Conservation (phyloP, 2,888 invertebrate species). For the Nymphalis c-album region DNA sequence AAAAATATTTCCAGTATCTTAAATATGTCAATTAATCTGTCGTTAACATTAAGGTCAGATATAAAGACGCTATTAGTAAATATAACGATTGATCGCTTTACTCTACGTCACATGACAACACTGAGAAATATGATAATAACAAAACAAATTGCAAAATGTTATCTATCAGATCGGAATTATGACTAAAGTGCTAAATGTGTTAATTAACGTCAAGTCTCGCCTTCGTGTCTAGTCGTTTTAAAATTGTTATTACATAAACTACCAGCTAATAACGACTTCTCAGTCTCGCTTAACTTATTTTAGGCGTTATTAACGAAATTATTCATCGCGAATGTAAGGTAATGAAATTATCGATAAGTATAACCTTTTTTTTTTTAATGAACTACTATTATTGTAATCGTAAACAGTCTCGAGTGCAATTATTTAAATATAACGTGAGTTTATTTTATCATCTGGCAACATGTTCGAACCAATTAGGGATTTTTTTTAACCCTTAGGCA, state of each 20-base stretch:
- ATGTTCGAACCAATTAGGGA: conserved; percentile 23
- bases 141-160: conserved; percentile 3
- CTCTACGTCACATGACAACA: background rate
- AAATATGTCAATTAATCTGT: background rate
- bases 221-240: conserved; percentile 3
- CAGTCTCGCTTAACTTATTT: background rate
- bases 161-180: background rate
- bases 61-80: background rate
- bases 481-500: conserved; percentile 11
- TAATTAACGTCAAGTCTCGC: conserved; percentile 3
- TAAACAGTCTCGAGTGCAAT: conserved; percentile 28
- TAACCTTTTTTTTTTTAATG: conserved; percentile 8
- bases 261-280: background rate
- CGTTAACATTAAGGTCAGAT: background rate
- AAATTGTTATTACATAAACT: conserved; percentile 5
- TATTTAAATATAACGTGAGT: conserved; percentile 28
- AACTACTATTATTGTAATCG: conserved; percentile 24
- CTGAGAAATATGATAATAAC: background rate
- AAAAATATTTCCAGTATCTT: background rate
- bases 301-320: background rate
- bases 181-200: background rate
- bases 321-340: background rate
- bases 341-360: background rate
- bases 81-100: background rate
- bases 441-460: conserved; percentile 26